phyloP scores from a whole-genome alignment of 2,888 invertebrate genomes.

The Myathropa florea region DNA sequence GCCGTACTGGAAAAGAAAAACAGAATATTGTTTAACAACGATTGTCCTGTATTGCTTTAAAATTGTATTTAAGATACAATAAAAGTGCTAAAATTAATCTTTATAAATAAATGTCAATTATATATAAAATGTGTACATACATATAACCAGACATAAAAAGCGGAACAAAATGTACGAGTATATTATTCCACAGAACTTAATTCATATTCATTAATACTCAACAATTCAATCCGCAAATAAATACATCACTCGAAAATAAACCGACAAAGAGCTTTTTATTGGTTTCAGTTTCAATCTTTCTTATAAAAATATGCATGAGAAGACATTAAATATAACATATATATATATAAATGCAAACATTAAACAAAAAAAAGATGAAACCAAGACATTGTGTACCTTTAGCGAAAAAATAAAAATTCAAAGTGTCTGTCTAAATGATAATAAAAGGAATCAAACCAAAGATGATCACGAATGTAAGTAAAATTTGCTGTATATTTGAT shows the following conservation, averaged over 20 bases:
- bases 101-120: constrained; percentile 64
- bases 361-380: constrained; percentile 53
- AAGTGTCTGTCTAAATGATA: constrained; percentile 45
- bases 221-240: constrained; percentile 27
- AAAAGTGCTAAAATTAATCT: background rate
- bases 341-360: constrained; percentile 13
- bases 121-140: constrained; percentile 42
- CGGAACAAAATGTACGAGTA: constrained; percentile 25
- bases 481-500: constrained; percentile 41
- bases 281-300: constrained; percentile 68
- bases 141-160: background rate
- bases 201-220: background rate
- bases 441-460: constrained; percentile 29
- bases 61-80: background rate
- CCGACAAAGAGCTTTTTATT: constrained; percentile 65
- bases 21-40: constrained; percentile 11
- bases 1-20: background rate
- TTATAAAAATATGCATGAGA: constrained; percentile 27
- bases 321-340: constrained; percentile 48
- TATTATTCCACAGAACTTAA: background rate
- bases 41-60: constrained; percentile 8
- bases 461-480: constrained; percentile 28
- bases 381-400: constrained; percentile 68
- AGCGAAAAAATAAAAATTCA: constrained; percentile 30
- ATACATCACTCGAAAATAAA: constrained; percentile 32